A percentile compares a stretch with the other conserved stretches of the same genome.
phyloP scores from a whole-genome alignment of 2,797 vertebrate genomes.

The Gymnoscopelus braueri region DNA sequence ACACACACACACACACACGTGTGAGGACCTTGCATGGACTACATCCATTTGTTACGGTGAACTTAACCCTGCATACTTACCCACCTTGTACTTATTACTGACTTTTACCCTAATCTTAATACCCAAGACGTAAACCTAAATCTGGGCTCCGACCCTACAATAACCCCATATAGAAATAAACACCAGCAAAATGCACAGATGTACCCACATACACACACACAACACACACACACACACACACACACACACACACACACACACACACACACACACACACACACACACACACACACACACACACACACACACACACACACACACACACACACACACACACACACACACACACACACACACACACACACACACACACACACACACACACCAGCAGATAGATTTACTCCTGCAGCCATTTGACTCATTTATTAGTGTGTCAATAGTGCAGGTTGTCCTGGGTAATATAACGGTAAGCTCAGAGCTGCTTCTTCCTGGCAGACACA shows the following conservation, averaged over 20 bases:
- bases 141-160: no score
- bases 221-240: slow-evolving; percentile 10
- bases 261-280: not conserved
- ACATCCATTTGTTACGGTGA: no score
- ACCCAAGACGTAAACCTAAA: no score
- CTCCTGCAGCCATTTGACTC: slow-evolving; percentile 42
- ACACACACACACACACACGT: no score
- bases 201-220: not conserved
- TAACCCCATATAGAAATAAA: no score
- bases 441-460: slow-evolving; percentile 60
- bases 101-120: no score
- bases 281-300: slow-evolving; percentile 11
- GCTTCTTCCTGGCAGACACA: slow-evolving; percentile 66
- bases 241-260: not conserved
- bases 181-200: no score
- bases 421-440: slow-evolving; percentile 67
- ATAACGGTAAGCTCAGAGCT: slow-evolving; percentile 55
- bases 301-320: no score
- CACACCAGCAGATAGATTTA: slow-evolving; percentile 45
- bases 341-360: not conserved
- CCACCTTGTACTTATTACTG: no score
- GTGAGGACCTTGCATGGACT: no score
- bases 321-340: no score
- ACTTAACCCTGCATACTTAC: no score
- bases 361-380: slow-evolving; percentile 13